A percentile compares a stretch with the other conserved stretches of the same genome.
Conservation (phyloP, 2,888 invertebrate genomes). For the Crossocerus cetratus region DNA sequence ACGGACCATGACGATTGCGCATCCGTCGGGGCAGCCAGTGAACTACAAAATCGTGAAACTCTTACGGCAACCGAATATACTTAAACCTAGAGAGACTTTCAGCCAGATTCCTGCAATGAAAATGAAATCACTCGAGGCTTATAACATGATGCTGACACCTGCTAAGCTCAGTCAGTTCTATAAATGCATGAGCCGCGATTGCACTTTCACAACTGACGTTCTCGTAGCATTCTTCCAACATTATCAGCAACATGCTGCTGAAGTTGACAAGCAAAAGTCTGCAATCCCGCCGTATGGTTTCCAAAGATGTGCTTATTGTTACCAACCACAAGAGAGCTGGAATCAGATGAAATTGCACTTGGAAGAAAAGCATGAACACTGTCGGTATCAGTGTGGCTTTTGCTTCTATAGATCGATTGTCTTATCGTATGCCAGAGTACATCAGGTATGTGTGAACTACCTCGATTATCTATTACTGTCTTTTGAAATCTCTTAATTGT, state of each 20-base stretch:
- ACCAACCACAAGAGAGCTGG: constrained; percentile 75
- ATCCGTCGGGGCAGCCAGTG: background rate
- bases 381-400: constrained; percentile 81
- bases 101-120: constrained; percentile 44
- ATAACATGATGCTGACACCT: constrained; percentile 72
- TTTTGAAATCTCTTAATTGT: too few relatives aligned
- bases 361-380: constrained; percentile 80
- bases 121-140: constrained; percentile 66
- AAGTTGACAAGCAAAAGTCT: constrained; percentile 60
- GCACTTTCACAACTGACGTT: constrained; percentile 77
- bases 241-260: constrained; percentile 69
- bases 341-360: constrained; percentile 80
- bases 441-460: constrained; percentile 75
- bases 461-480: too few relatives aligned
- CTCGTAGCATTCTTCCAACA: constrained; percentile 75
- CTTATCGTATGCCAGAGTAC: constrained; percentile 81
- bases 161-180: constrained; percentile 77
- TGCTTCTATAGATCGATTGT: constrained; percentile 84
- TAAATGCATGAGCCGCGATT: constrained; percentile 80
- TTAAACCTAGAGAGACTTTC: constrained; percentile 34
- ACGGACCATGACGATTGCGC: constrained; percentile 25
- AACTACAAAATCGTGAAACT: constrained; percentile 68
- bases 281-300: constrained; percentile 75
- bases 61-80: constrained; percentile 37
- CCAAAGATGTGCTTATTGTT: constrained; percentile 81